Evolutionary conservation across 2,113 vertebrate genomes (phyloP), one percentile per base, ranked within the genome.

Genomic region (Trematocara marginatum): DNA sequence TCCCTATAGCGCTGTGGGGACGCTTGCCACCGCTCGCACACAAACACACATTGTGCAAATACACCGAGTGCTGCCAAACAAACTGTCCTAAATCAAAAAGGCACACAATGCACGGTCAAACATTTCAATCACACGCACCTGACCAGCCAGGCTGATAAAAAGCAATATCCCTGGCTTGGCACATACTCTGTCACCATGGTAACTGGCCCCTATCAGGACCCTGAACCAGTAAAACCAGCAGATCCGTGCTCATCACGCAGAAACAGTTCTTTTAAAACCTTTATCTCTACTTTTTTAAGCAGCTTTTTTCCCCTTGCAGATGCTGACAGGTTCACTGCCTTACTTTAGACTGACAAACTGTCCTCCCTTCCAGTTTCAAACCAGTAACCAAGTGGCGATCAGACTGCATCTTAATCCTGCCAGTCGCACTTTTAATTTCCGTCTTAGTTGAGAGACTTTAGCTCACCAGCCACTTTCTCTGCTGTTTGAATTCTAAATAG

Each of bases 151-250:
- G 26, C 86, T 88, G 87, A 91, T 90, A 76, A 93, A 87, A 66
- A 92, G 66, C 89, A 78, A 52, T 81, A 76, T 81, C 81, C 23
- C 80, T 69, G 78, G 69, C 64, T 81, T 15, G 10, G 86, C 79
- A 80, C 80, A 90, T 84, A 61, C 89, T 80, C 71, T 4, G 16
- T 93, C 87, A 52, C 92, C 85, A 92, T 92, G 90, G 89, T 79
- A 90, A 92, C 92, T 42, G 23, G n/a, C 54, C 45, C n/a, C 61
- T 16, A 64, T 76, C 89, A 61, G 82, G 80, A 79, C 84, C 83
- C 86, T 4, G 74, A 74, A 92, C 88, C 86, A 80, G 86, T 84
- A 10, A 64, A 87, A 90, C 80, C 91, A 88, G 82, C 59, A 54
- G 74, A 82, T 69, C 47, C 12, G 16, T 2, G 7, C 20, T 47